Percentiles rank a stretch among this genome's conserved stretches.
phyloP scores from a whole-genome alignment of 1,140 invertebrate species.

The Bombyx mori region ASM3026992v2 NC_085120.1:1965501-1966000 shows the following conservation, averaged over 20 bases:
- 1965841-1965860: constrained; percentile 3
- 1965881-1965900: constrained; percentile 9
- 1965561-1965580: constrained; percentile 2
- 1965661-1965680: constrained; percentile 1
- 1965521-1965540: constrained; percentile 17
- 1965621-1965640: constrained; percentile 11
- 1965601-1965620: constrained; percentile 3
- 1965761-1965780: constrained; percentile 12
- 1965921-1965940: constrained; percentile 9
- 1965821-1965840: constrained; percentile 7
- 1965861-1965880: constrained; percentile 13
- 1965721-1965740: constrained; percentile 15
- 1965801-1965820: constrained; percentile 1
- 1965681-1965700: constrained; percentile 5
- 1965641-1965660: constrained; percentile 4
- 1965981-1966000: constrained; percentile 10
- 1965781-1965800: background rate
- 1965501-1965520: constrained; percentile 12
- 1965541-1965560: constrained; percentile 4
- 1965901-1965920: constrained; percentile 7
- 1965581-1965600: constrained; percentile 3
- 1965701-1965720: constrained; percentile 11
- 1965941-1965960: constrained; percentile 15
- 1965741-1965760: constrained; percentile 8
- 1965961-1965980: constrained; percentile 18